Evolutionary conservation across 1,140 invertebrate species (phyloP).

Genomic region (Thalassaphorura encarpata): DNA sequence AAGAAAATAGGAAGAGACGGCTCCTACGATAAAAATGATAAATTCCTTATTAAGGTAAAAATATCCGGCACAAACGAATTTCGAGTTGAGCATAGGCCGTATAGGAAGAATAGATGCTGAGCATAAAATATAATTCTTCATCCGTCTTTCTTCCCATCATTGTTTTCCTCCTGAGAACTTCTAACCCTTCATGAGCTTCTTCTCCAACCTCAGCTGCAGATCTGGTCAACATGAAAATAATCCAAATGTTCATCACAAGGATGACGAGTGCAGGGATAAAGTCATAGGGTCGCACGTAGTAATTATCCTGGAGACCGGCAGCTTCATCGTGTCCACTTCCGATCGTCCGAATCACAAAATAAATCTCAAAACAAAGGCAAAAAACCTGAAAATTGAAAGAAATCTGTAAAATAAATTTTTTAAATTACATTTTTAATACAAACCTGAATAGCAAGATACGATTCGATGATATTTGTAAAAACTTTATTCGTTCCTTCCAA

Average conservation of each 20-base stretch:
- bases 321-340: neutral
- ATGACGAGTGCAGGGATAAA: slow-evolving; percentile 14
- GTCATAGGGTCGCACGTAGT: slow-evolving; percentile 17
- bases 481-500: slow-evolving; percentile 23
- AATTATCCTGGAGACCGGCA: no score
- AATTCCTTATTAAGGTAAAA: slow-evolving; percentile 21
- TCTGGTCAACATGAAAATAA: no score
- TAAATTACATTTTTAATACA: no score
- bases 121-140: slow-evolving; percentile 24
- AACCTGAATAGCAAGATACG: slow-evolving; percentile 11
- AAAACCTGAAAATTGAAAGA: neutral
- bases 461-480: slow-evolving; percentile 15
- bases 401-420: neutral
- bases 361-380: slow-evolving; percentile 18
- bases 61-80: slow-evolving; percentile 14
- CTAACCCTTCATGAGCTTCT: slow-evolving; percentile 26
- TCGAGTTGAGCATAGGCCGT: slow-evolving; percentile 6
- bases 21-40: slow-evolving; percentile 14
- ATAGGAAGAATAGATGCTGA: slow-evolving; percentile 18
- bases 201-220: slow-evolving; percentile 23
- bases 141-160: slow-evolving; percentile 23
- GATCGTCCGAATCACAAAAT: neutral
- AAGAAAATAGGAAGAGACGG: slow-evolving; percentile 23
- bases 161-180: slow-evolving; percentile 23
- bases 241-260: neutral